A percentile compares a stretch with the other conserved stretches of the same genome.
Conservation (phyloP, 2,113 vertebrate species). For the Isichthys henryi region DNA sequence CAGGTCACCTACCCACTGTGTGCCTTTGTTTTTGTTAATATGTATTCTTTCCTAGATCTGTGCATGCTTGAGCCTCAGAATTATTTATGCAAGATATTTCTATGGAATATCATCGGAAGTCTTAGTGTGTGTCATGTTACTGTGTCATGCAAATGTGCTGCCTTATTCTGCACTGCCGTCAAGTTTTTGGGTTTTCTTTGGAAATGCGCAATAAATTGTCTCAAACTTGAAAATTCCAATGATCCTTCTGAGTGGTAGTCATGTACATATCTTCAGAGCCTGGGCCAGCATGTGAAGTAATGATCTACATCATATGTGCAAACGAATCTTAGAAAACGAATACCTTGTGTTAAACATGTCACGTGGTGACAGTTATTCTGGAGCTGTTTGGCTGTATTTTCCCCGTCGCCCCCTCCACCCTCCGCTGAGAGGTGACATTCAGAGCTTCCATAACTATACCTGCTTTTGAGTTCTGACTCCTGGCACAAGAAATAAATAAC, state of each 20-base stretch:
- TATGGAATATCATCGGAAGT: neutral
- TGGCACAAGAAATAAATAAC: neutral
- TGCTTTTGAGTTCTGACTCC: neutral
- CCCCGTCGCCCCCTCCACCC: neutral
- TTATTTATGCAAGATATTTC: neutral
- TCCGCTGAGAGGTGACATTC: neutral
- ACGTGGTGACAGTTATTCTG: neutral
- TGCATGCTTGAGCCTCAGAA: neutral
- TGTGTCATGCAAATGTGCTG: neutral
- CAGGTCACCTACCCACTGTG: neutral
- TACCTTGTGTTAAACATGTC: neutral
- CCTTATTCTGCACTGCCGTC: neutral
- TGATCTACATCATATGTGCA: neutral
- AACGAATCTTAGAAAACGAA: neutral
- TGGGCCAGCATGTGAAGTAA: neutral
- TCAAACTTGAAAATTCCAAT: neutral
- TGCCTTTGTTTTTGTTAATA: neutral
- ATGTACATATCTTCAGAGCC: neutral
- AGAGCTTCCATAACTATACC: neutral
- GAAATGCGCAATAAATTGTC: neutral
- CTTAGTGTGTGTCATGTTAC: neutral
- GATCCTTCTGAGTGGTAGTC: neutral
- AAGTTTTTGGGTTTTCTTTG: neutral
- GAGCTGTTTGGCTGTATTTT: neutral
- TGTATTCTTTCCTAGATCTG: neutral